A percentile compares a stretch with the other conserved stretches of the same genome.
phyloP scores from a whole-genome alignment of 2,888 invertebrate species.

The Agonopterix subpropinquella region DNA sequence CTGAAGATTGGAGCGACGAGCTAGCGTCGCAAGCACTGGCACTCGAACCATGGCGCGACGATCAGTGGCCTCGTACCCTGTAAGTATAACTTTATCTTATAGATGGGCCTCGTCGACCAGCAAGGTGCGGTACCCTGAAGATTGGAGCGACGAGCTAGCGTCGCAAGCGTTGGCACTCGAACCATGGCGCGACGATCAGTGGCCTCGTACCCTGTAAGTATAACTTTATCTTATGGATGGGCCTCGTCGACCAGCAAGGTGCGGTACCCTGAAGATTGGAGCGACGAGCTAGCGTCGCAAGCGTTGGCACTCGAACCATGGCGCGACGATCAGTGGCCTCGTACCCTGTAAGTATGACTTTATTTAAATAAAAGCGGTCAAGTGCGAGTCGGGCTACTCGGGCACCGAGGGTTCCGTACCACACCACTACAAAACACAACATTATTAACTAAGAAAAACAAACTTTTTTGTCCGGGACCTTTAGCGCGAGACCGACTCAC shows the following conservation, averaged over 20 bases:
- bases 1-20: slow-evolving; percentile 71
- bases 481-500: too few species aligned
- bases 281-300: slow-evolving; percentile 66
- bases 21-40: slow-evolving; percentile 75
- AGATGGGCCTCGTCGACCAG: slow-evolving; percentile 75
- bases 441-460: too few species aligned
- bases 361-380: too few species aligned
- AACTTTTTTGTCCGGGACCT: too few species aligned
- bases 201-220: slow-evolving; percentile 72
- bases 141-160: slow-evolving; percentile 71
- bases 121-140: slow-evolving; percentile 68
- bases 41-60: slow-evolving; percentile 74
- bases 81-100: slow-evolving; percentile 37
- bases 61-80: slow-evolving; percentile 74
- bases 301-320: slow-evolving; percentile 75
- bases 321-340: slow-evolving; percentile 73
- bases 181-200: slow-evolving; percentile 74
- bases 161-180: slow-evolving; percentile 74
- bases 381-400: too few species aligned
- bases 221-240: slow-evolving; percentile 60
- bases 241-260: slow-evolving; percentile 58
- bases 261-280: slow-evolving; percentile 74
- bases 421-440: too few species aligned
- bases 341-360: slow-evolving; percentile 58
- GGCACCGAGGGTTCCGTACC: too few species aligned